Evolutionary conservation across 2,888 invertebrate genomes (phyloP), one percentile per base, ranked within the genome.

Genomic region (Neuroscelio doddi): DNA sequence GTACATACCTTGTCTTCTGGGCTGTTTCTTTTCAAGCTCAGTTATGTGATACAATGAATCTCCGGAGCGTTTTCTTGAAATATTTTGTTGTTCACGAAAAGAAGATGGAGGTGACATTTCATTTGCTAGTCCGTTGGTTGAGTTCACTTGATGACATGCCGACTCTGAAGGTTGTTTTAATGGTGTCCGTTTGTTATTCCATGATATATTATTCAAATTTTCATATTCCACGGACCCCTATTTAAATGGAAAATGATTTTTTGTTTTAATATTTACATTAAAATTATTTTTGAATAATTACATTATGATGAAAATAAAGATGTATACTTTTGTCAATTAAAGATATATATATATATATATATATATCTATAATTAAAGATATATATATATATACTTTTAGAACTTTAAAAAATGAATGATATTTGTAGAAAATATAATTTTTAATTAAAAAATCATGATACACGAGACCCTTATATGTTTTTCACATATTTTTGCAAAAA

Each of bases 141-240:
- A 71, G 21, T 69, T 21, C 24, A 7, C 10, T 32, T 64, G 61
- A 46, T 64, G 64, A 27, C 62, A 58, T 49, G 65, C 69, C 36
- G 68, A 56, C 30, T 73, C 72, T 7, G 76, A 71, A 9, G 77
- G 76, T 63, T 71, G 69, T 61, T 77, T 78, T 21, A 74, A 56
- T 29, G 75, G 73, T 9, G 76, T 73, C n/a, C 77, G 75, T 49
- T 83, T 84, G 14, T 80, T 80, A 51, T 80, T 79, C 83, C 84
- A 83, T 51, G 80, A 66, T 29, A 76, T 73, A 56, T 75, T 74
- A 51, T 75, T 72, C 24, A 79, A 57, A 41, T 74, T 76, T 50
- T 80, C 79, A 67, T 78, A 82, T 55, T 79, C 80, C 72, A 79
- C 72, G 53, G 78, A 72, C 41, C 74, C 77, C 80, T 81, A 69